A percentile compares a stretch with the other conserved stretches of the same genome.
phyloP scores from a whole-genome alignment of 2,113 vertebrate genomes.

The Pantherophis guttatus region DNA sequence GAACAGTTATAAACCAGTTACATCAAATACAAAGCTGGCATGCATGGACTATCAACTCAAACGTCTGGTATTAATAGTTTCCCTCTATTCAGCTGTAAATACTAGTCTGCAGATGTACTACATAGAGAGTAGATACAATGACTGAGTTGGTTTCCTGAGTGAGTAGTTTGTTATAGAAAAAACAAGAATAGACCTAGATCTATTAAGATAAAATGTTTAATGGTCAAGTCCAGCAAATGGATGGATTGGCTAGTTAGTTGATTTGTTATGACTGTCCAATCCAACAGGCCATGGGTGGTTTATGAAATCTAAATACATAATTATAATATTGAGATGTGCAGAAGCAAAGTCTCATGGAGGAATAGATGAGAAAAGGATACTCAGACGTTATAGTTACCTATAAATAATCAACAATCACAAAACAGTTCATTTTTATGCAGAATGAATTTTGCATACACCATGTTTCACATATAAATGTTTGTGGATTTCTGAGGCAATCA shows the following conservation, averaged over 20 bases:
- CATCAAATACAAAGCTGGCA: neutral
- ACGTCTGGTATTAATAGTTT: constrained; percentile 12
- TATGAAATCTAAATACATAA: neutral
- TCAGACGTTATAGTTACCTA: neutral
- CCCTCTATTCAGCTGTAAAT: neutral
- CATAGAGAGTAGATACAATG: neutral
- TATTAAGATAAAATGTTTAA: neutral
- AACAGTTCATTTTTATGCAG: neutral
- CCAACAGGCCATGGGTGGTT: neutral
- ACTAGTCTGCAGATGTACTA: neutral
- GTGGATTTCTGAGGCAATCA: neutral
- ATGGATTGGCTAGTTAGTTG: neutral
- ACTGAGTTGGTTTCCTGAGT: neutral
- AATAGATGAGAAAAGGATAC: neutral
- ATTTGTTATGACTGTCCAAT: neutral
- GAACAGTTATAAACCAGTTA: neutral
- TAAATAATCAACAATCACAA: neutral
- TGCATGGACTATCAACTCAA: neutral
- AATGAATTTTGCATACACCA: neutral
- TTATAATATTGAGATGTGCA: neutral
- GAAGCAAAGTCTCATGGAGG: neutral
- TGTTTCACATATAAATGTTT: neutral
- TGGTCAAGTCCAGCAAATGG: neutral
- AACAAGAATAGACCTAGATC: neutral
- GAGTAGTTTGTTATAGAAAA: neutral